These are phyloP conservation scores for Pristiophorus japonicus DNA, from an alignment of 2,113 vertebrate species.

Conservation along the genomic window DNA sequence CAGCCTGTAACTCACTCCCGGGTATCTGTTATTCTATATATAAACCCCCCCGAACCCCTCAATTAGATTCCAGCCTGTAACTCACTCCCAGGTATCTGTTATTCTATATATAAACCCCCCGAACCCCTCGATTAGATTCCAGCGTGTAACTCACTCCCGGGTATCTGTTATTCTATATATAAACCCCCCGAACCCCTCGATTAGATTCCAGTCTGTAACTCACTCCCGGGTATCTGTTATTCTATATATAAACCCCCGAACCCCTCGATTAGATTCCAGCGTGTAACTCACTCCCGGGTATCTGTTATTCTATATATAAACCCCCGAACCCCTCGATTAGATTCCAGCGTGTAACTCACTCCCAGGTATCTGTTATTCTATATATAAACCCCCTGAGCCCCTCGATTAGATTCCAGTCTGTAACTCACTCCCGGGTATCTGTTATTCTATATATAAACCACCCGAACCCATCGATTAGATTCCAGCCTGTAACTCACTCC, in stretches of 20 bases:
- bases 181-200: neutral
- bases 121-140: neutral
- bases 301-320: neutral
- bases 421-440: neutral
- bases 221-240: neutral
- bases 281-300: neutral
- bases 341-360: neutral
- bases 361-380: neutral
- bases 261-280: neutral
- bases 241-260: neutral
- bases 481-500: neutral
- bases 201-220: neutral
- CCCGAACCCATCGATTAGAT: neutral
- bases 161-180: neutral
- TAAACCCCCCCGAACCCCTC: neutral
- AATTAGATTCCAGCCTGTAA: neutral
- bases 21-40: neutral
- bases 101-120: neutral
- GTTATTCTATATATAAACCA: neutral
- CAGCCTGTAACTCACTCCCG: neutral
- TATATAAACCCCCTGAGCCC: neutral
- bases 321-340: neutral
- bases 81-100: neutral
- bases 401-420: neutral
- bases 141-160: neutral